These are phyloP conservation scores for Atrina japonica DNA, from an alignment of 2,888 invertebrate species.

Conservation along the genomic window DNA sequence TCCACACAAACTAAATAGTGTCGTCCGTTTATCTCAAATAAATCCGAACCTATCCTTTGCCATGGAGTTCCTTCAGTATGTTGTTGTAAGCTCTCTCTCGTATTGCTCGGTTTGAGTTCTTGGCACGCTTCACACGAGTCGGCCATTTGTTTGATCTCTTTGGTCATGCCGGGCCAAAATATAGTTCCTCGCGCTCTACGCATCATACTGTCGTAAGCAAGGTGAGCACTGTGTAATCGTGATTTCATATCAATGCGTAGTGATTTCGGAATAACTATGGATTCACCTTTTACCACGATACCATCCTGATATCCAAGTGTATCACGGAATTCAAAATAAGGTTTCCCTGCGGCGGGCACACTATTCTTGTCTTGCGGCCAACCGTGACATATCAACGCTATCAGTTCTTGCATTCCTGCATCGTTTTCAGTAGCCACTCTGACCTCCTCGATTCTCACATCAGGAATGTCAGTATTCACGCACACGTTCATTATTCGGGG, in stretches of 20 bases:
- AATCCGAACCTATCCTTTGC: slow-evolving; percentile 26
- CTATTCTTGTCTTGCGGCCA: not conserved
- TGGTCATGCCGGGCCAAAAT: slow-evolving; percentile 34
- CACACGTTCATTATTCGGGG: too few relatives aligned
- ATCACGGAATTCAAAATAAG: too few relatives aligned
- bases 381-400: not conserved
- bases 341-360: not conserved
- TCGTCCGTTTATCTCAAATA: slow-evolving; percentile 26
- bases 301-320: too few relatives aligned
- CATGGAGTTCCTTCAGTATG: slow-evolving; percentile 18
- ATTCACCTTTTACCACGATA: not conserved
- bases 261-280: too few relatives aligned
- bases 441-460: not conserved
- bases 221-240: slow-evolving; percentile 24
- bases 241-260: too few relatives aligned
- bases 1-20: slow-evolving; percentile 24
- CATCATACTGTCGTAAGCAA: slow-evolving; percentile 26
- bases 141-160: slow-evolving; percentile 24
- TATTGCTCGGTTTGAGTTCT: slow-evolving; percentile 5
- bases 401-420: not conserved
- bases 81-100: slow-evolving; percentile 5
- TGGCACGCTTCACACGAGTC: slow-evolving; percentile 27
- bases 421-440: not conserved
- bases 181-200: slow-evolving; percentile 19
- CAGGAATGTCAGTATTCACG: too few relatives aligned